Conservation (phyloP, 1,140 invertebrate genomes). For the Homalodisca vitripennis region DNA sequence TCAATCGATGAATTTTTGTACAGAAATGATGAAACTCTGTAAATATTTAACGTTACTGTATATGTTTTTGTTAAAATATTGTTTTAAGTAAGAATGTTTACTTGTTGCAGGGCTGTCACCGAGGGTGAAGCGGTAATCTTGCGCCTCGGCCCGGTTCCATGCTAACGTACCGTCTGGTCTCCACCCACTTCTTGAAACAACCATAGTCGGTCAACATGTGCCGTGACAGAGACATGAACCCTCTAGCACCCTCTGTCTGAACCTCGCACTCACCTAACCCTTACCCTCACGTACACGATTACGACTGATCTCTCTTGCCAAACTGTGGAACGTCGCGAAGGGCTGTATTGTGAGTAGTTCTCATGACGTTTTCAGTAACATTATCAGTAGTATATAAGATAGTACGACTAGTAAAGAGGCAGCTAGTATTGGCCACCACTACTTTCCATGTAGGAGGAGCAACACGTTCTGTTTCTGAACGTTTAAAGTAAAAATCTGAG, state of each 20-base stretch:
- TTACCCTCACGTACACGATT: slow-evolving; percentile 39
- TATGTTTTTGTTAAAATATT: too few relatives aligned
- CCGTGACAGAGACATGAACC: slow-evolving; percentile 73
- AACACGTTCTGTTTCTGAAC: too few relatives aligned
- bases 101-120: background rate
- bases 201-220: slow-evolving; percentile 70
- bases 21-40: too few relatives aligned
- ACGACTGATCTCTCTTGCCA: slow-evolving; percentile 40
- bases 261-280: slow-evolving; percentile 40
- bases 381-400: too few relatives aligned
- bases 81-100: too few relatives aligned
- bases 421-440: too few relatives aligned
- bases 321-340: slow-evolving; percentile 57
- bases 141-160: slow-evolving; percentile 48
- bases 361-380: too few relatives aligned
- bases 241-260: slow-evolving; percentile 45
- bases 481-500: too few relatives aligned
- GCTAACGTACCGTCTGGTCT: slow-evolving; percentile 84
- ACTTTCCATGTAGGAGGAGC: too few relatives aligned
- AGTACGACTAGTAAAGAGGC: too few relatives aligned
- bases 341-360: slow-evolving; percentile 57
- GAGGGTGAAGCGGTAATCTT: slow-evolving; percentile 3
- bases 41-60: too few relatives aligned
- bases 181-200: slow-evolving; percentile 83
- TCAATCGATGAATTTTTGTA: too few relatives aligned